Evolutionary conservation across 1,140 invertebrate species (phyloP).

Genomic region (Antheraea mylitta): DNA sequence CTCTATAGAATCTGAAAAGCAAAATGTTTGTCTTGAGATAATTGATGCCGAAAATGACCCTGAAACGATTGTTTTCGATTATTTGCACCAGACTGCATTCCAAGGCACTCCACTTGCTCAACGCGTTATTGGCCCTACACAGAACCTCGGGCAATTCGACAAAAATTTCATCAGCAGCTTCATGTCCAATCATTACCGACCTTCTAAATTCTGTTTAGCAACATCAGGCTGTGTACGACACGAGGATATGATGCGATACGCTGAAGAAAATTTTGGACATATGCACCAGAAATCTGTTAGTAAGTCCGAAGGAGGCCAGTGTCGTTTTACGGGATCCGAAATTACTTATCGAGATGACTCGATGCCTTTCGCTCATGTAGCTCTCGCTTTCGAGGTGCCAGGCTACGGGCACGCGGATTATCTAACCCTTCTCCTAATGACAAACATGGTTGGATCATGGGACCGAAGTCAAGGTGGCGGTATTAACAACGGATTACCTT

Average conservation of each 20-base stretch:
- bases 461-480: constrained; percentile 51
- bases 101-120: constrained; percentile 84
- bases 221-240: constrained; percentile 93
- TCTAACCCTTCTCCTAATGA: constrained; percentile 39
- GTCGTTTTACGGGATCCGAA: constrained; percentile 80
- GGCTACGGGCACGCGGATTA: constrained; percentile 44
- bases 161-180: constrained; percentile 86
- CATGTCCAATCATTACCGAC: constrained; percentile 90
- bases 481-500: constrained; percentile 39
- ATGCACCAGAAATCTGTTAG: constrained; percentile 16
- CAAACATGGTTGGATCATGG: constrained; percentile 46
- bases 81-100: constrained; percentile 86
- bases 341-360: constrained; percentile 83
- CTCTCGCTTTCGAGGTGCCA: constrained; percentile 85
- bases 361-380: constrained; percentile 86
- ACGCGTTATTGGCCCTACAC: constrained; percentile 85
- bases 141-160: constrained; percentile 84
- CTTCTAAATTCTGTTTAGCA: constrained; percentile 90
- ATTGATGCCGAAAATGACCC: constrained; percentile 81
- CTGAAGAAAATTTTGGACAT: constrained; percentile 31
- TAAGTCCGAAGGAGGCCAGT: constrained; percentile 21
- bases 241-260: constrained; percentile 85
- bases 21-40: constrained; percentile 86
- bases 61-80: constrained; percentile 88
- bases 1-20: constrained; percentile 84